phyloP scores from a whole-genome alignment of 1,140 invertebrate species.

The Paracyclopina nana region DNA sequence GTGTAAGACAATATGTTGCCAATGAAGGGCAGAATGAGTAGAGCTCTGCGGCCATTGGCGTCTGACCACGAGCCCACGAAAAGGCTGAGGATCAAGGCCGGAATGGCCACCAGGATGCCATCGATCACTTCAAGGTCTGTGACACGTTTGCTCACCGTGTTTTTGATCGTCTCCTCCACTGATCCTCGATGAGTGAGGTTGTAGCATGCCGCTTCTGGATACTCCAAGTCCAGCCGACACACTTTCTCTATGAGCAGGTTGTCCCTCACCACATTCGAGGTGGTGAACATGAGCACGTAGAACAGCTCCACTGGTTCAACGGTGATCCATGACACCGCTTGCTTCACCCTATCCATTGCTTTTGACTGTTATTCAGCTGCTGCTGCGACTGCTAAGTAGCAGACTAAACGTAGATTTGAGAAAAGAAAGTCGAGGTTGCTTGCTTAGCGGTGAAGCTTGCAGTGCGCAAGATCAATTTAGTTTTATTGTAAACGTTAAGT shows the following conservation, averaged over 20 bases:
- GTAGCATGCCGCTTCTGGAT: neutral
- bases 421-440: no score
- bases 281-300: conserved; percentile 1
- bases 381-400: no score
- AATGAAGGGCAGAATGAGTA: conserved; percentile 25
- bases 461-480: no score
- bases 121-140: conserved; percentile 5
- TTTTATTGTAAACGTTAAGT: no score
- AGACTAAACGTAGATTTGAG: no score
- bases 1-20: conserved; percentile 20
- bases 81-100: conserved; percentile 17
- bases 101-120: conserved; percentile 10
- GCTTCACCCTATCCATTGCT: no score
- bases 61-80: conserved; percentile 20
- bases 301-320: conserved; percentile 9
- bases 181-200: conserved; percentile 1
- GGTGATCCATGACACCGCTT: no score
- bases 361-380: no score
- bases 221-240: neutral
- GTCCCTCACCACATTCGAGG: conserved; percentile 8
- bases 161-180: neutral
- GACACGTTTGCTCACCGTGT: neutral
- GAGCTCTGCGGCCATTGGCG: conserved; percentile 19
- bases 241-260: conserved; percentile 9
- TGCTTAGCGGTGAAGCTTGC: no score